Evolutionary conservation across 92 coral and sea anemone genomes (phyloP), one percentile per base, ranked within the genome.

Genomic region (Umimayanthus chanpuru): DNA sequence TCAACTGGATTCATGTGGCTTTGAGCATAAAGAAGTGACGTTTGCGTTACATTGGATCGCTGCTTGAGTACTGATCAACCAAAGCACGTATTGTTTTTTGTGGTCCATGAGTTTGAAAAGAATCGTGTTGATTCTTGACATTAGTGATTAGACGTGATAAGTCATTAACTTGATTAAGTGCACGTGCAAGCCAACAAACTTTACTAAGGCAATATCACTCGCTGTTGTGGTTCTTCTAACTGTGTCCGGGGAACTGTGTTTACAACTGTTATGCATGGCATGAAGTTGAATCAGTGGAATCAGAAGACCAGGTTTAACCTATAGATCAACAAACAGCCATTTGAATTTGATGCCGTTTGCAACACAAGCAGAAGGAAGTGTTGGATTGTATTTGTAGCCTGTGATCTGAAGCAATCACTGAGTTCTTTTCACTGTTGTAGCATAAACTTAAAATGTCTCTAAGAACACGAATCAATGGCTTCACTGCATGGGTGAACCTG

Each of bases 401-500:
- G 58, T 44, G 64, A 44, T 44, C 64, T 18, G 21, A 80, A 47
- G 26, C 50, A 21, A 25, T 36, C 28, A 15, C 26, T 53, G n/a
- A 68, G 20, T 29, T 28, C 23, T 11, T 30, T 10, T 38, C 36
- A 2, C 11, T 15, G 30, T 43, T 77, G 9, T 26, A 21, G 16
- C 8, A 30, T 15, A 41, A 26, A 0, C 64, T 32, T 9, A 67
- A 15, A 23, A 95, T 95, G 98, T 95, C 98, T 20, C 80, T 97
- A 49, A 74, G 96, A 68, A 97, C 99, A 39, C 96, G 99, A 25
- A 97, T 97, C 73, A 97, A 97, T 80, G 99, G 99, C n/a, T 97
- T 97, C 76, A 97, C 99, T 20, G 99, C 99, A 30, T 97, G 99
- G 99, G 97, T 97, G 36, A 97, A 97, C 76, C 85, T 97, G 29